phyloP scores from a whole-genome alignment of 2,113 vertebrate species.

The Ploceus nigricollis region DNA sequence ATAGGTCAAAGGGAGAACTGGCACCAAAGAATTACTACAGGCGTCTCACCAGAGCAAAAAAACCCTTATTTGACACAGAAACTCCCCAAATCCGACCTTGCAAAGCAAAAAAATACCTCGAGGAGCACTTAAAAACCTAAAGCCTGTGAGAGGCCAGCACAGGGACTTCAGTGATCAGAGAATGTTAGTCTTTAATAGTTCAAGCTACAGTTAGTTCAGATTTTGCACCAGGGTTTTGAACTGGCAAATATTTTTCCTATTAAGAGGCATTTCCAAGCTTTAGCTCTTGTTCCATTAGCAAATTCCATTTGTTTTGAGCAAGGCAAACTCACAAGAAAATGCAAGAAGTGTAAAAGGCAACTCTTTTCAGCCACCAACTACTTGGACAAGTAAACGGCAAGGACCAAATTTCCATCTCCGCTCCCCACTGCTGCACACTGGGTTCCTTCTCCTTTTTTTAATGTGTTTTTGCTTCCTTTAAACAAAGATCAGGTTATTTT shows the following conservation, averaged over 20 bases:
- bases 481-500: conserved; percentile 10
- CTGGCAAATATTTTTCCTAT: neutral
- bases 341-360: conserved; percentile 18
- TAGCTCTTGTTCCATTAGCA: conserved; percentile 3
- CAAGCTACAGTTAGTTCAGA: neutral
- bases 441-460: neutral
- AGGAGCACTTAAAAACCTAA: conserved; percentile 13
- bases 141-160: neutral
- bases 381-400: neutral
- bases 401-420: neutral
- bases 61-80: neutral
- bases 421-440: neutral
- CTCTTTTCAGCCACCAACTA: neutral
- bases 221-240: neutral
- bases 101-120: neutral
- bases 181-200: neutral
- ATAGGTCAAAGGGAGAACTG: neutral
- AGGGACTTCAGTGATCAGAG: neutral
- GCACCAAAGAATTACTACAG: neutral
- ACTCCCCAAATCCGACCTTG: neutral
- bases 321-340: conserved; percentile 25
- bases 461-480: neutral
- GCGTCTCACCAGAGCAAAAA: neutral
- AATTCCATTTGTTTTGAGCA: conserved; percentile 19
- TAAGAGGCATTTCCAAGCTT: conserved; percentile 18